These are phyloP conservation scores for Thunnus thynnus DNA, from an alignment of 2,113 vertebrate species.

Conservation along the genomic window DNA sequence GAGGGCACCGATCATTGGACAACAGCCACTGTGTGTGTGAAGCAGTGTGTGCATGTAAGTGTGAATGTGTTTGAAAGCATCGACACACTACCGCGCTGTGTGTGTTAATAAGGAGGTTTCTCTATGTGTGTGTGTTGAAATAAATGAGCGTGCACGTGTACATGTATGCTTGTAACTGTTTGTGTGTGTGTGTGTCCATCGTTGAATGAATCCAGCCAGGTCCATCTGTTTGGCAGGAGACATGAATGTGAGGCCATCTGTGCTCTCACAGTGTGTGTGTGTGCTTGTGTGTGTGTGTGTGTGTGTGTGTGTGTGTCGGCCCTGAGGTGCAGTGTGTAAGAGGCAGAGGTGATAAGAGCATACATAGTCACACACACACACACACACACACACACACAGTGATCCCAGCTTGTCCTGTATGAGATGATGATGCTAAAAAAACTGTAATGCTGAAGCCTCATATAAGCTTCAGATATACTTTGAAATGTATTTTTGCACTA, in stretches of 20 bases:
- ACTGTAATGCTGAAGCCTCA: too few relatives aligned
- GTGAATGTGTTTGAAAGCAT: constrained; percentile 51
- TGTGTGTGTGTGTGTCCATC: constrained; percentile 77
- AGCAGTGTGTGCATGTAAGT: constrained; percentile 48
- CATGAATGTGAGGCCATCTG: constrained; percentile 97
- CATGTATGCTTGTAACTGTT: neutral
- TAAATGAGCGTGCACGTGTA: constrained; percentile 24
- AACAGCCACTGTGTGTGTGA: constrained; percentile 63
- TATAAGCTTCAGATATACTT: too few relatives aligned
- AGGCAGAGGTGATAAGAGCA: constrained; percentile 77
- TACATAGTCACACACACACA: constrained; percentile 58
- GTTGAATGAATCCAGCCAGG: constrained; percentile 89
- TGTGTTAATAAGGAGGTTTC: constrained; percentile 58
- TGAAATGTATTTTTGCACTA: too few relatives aligned
- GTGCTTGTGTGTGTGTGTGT: constrained; percentile 40
- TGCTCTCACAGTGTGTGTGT: constrained; percentile 84
- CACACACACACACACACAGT: constrained; percentile 42
- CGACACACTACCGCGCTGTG: constrained; percentile 13
- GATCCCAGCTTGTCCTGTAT: constrained; percentile 68
- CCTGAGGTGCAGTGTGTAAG: constrained; percentile 74
- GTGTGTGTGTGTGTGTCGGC: constrained; percentile 51
- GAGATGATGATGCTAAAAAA: constrained; percentile 30
- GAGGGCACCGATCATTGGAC: constrained; percentile 72
- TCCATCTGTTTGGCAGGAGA: constrained; percentile 98
- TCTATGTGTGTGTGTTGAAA: constrained; percentile 9